Evolutionary conservation across 2,113 vertebrate species (phyloP), one percentile per base, ranked within the genome.

Genomic region (Gymnobelideus leadbeateri): DNA sequence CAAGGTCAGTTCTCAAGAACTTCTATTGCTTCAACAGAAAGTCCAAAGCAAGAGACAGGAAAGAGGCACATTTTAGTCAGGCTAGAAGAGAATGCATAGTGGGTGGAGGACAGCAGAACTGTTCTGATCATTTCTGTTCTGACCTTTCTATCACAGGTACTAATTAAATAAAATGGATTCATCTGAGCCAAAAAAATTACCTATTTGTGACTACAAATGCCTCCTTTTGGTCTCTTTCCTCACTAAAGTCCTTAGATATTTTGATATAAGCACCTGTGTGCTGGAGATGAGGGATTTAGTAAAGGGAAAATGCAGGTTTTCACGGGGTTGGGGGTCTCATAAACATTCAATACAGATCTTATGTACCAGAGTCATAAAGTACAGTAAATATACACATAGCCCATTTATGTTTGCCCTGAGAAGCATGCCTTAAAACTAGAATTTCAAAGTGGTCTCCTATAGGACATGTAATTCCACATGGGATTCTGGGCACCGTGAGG

Each of bases 261-360:
- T 95, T 53, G 89, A 91, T 90, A 95, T 96, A 97, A 95, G 94
- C 97, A 98, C 97, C 97, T 98, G 97, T 12, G 11, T 96, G 6
- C 0, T 2, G 55, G 96, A 96, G 92, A 98, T 96, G 97, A 97
- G 97, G 98, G 97, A 98, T 97, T 97, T 92, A 96, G 95, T 97
- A 97, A 95, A 97, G 97, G 95, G 97, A 97, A 51, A 95, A n/a
- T 95, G 95, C 95, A 93, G 7, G 0, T 98, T 98, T 98, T 97
- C 94, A 97, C 43, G 96, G 95, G 94, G 95, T 95, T 90, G 96
- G 52, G 95, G 96, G 95, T 97, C 95, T 96, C 90, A 93, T 97
- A 96, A 97, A 96, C 92, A 97, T 98, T 99, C 98, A 98, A 97
- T 98, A 94, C 95, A 55, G 96, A 98, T 98, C 98, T 98, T 98